These are phyloP conservation scores for Drosophila equinoxialis DNA, from an alignment of 1,140 invertebrate genomes.

Conservation along the genomic window DNA sequence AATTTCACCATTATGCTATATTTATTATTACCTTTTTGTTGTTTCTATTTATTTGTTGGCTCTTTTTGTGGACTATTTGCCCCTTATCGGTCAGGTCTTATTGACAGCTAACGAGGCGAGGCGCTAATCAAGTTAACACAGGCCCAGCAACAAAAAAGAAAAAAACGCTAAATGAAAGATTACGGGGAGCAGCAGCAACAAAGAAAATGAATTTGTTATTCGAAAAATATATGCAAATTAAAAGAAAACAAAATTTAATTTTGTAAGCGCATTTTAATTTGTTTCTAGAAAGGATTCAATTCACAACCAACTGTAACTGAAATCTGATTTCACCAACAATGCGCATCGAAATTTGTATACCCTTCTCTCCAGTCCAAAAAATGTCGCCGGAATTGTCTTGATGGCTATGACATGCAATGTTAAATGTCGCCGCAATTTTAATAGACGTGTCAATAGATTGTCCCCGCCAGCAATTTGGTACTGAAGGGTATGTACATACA, in stretches of 20 bases:
- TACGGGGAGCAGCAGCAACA: neutral
- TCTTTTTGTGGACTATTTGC: slow-evolving; percentile 24
- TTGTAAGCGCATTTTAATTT: too few relatives aligned
- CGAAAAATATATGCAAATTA: neutral
- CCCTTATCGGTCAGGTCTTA: slow-evolving; percentile 52
- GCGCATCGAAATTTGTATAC: neutral
- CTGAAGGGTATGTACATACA: too few relatives aligned
- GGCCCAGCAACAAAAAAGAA: slow-evolving; percentile 9
- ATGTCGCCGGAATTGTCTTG: too few relatives aligned
- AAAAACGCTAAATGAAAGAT: slow-evolving; percentile 1
- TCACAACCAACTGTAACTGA: neutral
- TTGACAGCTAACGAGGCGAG: slow-evolving; percentile 22
- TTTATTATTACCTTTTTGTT: slow-evolving; percentile 45
- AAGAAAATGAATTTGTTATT: neutral
- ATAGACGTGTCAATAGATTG: too few relatives aligned
- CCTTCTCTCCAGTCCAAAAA: neutral
- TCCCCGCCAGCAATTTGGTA: too few relatives aligned
- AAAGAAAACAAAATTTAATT: neutral
- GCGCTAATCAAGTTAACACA: slow-evolving; percentile 50
- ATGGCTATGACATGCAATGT: too few relatives aligned
- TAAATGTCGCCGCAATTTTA: too few relatives aligned
- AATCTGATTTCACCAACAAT: neutral
- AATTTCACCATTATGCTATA: slow-evolving; percentile 61
- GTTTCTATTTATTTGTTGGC: neutral
- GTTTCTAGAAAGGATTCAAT: neutral